These are phyloP conservation scores for Strigamia crassipes DNA, from an alignment of 2,888 invertebrate genomes.

Conservation along the genomic window DNA sequence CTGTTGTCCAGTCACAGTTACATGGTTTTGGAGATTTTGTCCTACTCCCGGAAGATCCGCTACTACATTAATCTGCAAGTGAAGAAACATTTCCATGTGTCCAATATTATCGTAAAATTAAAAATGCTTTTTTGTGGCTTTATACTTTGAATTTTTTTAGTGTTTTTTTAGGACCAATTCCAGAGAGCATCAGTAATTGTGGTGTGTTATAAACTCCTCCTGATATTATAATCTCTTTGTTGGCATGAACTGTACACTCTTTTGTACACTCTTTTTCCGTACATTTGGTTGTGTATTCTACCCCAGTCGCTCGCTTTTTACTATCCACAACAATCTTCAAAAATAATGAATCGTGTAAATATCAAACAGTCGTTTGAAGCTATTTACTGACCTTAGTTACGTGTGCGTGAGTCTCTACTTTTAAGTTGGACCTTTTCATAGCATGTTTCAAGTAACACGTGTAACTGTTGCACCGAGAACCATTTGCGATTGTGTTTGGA, in stretches of 20 bases:
- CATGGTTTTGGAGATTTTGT: background rate
- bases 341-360: no score
- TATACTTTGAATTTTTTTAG: slow-evolving; percentile 2
- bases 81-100: background rate
- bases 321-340: background rate
- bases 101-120: background rate
- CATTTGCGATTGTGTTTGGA: background rate
- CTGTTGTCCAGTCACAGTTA: background rate
- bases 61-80: background rate
- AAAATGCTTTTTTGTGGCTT: background rate
- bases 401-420: background rate
- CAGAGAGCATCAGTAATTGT: slow-evolving; percentile 23
- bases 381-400: background rate
- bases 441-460: background rate
- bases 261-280: no score
- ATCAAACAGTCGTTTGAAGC: no score
- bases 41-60: slow-evolving; percentile 6
- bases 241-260: background rate
- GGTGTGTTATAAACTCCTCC: background rate
- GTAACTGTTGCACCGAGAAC: background rate
- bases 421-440: background rate
- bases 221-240: slow-evolving; percentile 27
- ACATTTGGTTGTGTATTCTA: no score
- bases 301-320: background rate
- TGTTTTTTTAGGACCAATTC: background rate